These are phyloP conservation scores for Drosophila atripex DNA, from an alignment of 2,888 invertebrate species.

Conservation along the genomic window DNA sequence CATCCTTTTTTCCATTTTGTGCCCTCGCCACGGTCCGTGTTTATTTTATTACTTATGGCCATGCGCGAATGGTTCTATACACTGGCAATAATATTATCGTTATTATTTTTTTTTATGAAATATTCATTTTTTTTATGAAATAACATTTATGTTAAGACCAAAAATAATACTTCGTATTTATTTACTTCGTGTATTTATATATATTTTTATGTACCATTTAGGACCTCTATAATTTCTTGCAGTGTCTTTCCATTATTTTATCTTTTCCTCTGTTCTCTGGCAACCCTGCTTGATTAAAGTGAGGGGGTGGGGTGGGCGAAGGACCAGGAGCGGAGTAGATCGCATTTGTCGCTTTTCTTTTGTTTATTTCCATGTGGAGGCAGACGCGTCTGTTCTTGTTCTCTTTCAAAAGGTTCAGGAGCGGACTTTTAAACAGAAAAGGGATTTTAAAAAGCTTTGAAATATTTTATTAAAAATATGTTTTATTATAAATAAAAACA, in stretches of 20 bases:
- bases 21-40: slow-evolving; percentile 55
- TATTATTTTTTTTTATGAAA: no score
- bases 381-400: slow-evolving; percentile 8
- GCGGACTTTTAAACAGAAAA: not conserved
- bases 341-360: slow-evolving; percentile 69
- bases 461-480: not conserved
- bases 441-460: not conserved
- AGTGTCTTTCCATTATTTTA: not conserved
- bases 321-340: slow-evolving; percentile 2
- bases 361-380: slow-evolving; percentile 46
- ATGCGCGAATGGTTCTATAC: slow-evolving; percentile 37
- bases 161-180: no score
- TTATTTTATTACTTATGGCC: slow-evolving; percentile 64
- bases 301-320: slow-evolving; percentile 42
- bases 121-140: no score
- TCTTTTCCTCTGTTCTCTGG: slow-evolving; percentile 4
- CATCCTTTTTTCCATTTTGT: slow-evolving; percentile 48
- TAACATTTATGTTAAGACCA: no score
- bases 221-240: not conserved
- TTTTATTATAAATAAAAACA: not conserved
- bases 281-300: slow-evolving; percentile 70
- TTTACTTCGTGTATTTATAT: no score
- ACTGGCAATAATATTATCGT: not conserved
- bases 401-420: slow-evolving; percentile 12
- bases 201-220: not conserved